Base-by-base conservation (phyloP, 2,797 vertebrate genomes). In the Neosilurus hyrtlii region DNA sequence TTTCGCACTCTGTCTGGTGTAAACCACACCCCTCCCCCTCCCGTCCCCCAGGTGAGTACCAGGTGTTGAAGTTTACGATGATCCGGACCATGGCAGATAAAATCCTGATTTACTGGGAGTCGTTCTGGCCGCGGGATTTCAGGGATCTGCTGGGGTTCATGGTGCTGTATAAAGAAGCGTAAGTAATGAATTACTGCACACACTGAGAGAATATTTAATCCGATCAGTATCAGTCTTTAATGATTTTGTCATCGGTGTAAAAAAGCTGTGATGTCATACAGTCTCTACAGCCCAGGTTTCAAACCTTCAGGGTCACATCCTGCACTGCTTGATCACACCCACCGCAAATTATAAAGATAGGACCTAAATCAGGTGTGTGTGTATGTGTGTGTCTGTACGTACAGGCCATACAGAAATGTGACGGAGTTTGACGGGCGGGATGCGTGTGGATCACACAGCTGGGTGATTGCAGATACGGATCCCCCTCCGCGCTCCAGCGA, bases 341-440 rank as follows among this genome's bases (percentile, higher is more conserved):
- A n/a, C n/a, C n/a, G n/a, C n/a, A n/a, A n/a, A n/a, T n/a, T n/a
- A n/a, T n/a, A n/a, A n/a, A n/a, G n/a, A n/a, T n/a, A n/a, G n/a
- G n/a, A n/a, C n/a, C n/a, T n/a, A n/a, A n/a, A n/a, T n/a, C n/a
- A n/a, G n/a, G 43, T 67, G 65, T 67, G 30, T 35, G 30, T 20
- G 16, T 43, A 1, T 18, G 30, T 37, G 35, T 67, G 30, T 37
- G 30, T 77, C 20, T 81, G n/a, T 11, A 3, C 6, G 24, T 72
- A 71, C 79, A 99, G 98, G 30, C 97, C 96, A 0, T 98, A 96
- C 80, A 95, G 93, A 84, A 99, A 99, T 0, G 96, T 99, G 89
- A 99, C 98, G 0, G 98, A 99, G 93, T 99, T 99, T n/a, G 98
- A 99, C 0, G 98, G 98, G 22, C 97, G 98, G 89, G 98, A 99